Evolutionary conservation across 2,113 vertebrate genomes (phyloP).

Genomic region (Trinectes maculatus): DNA sequence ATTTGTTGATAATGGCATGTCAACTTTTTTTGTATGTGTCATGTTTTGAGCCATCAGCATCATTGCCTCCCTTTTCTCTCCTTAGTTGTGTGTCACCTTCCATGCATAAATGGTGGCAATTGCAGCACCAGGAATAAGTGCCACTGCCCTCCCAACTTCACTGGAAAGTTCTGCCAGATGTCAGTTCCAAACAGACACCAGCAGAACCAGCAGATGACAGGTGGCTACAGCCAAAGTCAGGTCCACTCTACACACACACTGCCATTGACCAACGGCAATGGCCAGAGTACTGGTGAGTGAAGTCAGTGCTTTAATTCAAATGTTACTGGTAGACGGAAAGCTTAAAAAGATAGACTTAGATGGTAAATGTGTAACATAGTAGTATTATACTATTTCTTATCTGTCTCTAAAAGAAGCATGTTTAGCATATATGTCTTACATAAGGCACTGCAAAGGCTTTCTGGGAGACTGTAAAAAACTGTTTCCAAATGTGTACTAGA

Average conservation of each 20-base stretch:
- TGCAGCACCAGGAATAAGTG: conserved; percentile 96
- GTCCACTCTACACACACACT: conserved; percentile 96
- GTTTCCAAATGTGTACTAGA: background rate
- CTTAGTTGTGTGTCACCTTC: conserved; percentile 96
- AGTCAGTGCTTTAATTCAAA: too few species aligned
- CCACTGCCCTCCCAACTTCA: conserved; percentile 95
- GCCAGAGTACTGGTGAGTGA: conserved; percentile 90
- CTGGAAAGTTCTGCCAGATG: conserved; percentile 97
- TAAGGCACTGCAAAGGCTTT: background rate
- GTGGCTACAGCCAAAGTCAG: conserved; percentile 82
- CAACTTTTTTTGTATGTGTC: background rate
- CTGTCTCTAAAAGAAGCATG: background rate
- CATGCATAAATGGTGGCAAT: conserved; percentile 96
- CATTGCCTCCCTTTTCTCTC: conserved; percentile 3
- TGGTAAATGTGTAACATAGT: too few species aligned
- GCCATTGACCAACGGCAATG: conserved; percentile 91
- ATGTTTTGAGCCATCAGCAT: background rate
- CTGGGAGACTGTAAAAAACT: background rate
- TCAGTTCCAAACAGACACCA: conserved; percentile 80
- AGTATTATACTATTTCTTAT: background rate
- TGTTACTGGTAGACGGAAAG: too few species aligned
- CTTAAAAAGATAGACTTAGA: too few species aligned
- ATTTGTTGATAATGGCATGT: background rate
- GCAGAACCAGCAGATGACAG: conserved; percentile 69
- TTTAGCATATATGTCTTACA: background rate